These are phyloP conservation scores for Odocoileus virginianus DNA, from an alignment of 2,113 vertebrate species.

Conservation along the genomic window DNA sequence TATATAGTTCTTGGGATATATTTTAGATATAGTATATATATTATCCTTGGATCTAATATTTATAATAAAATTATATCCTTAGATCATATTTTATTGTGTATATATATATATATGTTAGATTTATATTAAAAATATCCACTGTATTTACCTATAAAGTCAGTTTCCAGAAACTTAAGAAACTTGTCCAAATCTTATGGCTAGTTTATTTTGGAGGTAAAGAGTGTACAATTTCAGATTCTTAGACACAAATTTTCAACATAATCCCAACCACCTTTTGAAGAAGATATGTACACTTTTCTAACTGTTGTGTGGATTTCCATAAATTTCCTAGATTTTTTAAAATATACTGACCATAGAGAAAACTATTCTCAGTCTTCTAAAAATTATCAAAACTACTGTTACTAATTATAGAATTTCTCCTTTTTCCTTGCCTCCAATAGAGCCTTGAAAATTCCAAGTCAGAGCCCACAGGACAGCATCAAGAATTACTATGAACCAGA, in stretches of 20 bases:
- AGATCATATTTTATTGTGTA: neutral
- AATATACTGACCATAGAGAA: neutral
- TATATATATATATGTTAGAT: neutral
- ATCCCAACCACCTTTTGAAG: neutral
- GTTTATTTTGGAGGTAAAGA: neutral
- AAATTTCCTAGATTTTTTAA: neutral
- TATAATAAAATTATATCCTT: neutral
- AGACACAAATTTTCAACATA: neutral
- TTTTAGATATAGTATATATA: neutral
- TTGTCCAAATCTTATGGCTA: neutral
- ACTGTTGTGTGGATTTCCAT: neutral
- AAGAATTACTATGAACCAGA: neutral
- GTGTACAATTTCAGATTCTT: neutral
- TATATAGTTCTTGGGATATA: neutral
- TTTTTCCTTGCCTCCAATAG: neutral
- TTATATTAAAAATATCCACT: neutral
- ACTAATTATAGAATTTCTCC: neutral
- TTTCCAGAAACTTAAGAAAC: neutral
- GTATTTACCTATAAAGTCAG: neutral
- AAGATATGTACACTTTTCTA: neutral
- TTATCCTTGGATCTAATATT: neutral
- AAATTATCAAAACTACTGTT: neutral
- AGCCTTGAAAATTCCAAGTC: neutral
- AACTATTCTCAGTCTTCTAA: conserved; percentile 5
- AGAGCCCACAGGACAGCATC: neutral